Evolutionary conservation across 2,113 vertebrate species (phyloP).

Genomic region (Caranx ignobilis): DNA sequence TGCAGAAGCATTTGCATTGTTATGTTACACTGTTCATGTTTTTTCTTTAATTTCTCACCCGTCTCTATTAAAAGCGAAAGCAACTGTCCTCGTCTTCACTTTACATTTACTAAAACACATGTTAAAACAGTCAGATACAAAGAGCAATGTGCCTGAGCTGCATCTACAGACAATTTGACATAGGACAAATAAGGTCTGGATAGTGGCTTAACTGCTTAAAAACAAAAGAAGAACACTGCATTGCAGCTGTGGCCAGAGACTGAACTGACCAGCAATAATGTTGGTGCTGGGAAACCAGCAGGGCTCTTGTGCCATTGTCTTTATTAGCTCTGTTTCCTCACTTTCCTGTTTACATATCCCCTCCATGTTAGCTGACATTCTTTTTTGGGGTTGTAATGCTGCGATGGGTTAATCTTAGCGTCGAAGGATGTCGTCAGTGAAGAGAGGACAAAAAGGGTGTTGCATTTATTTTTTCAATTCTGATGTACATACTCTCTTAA

Average conservation of each 20-base stretch:
- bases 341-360: slow-evolving; percentile 76
- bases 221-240: not conserved
- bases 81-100: no score
- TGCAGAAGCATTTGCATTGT: not conserved
- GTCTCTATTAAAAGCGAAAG: no score
- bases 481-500: not conserved
- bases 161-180: not conserved
- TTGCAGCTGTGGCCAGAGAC: not conserved
- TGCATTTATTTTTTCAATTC: not conserved
- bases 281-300: slow-evolving; percentile 44
- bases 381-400: slow-evolving; percentile 45
- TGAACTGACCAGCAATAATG: slow-evolving; percentile 21
- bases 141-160: slow-evolving; percentile 10
- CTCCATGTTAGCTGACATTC: slow-evolving; percentile 67
- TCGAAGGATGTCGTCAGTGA: not conserved
- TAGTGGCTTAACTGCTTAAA: not conserved
- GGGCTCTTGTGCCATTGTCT: slow-evolving; percentile 69
- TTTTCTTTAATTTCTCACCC: no score
- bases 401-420: slow-evolving; percentile 37
- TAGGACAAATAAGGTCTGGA: not conserved
- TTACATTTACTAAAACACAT: slow-evolving; percentile 5
- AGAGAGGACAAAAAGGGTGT: not conserved
- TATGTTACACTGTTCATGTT: no score
- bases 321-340: slow-evolving; percentile 60
- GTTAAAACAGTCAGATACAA: not conserved